Evolutionary conservation across 23 tunicate genomes (phyloP), one percentile per base, ranked within the genome.

Genomic region (Phallusia fumigata): DNA sequence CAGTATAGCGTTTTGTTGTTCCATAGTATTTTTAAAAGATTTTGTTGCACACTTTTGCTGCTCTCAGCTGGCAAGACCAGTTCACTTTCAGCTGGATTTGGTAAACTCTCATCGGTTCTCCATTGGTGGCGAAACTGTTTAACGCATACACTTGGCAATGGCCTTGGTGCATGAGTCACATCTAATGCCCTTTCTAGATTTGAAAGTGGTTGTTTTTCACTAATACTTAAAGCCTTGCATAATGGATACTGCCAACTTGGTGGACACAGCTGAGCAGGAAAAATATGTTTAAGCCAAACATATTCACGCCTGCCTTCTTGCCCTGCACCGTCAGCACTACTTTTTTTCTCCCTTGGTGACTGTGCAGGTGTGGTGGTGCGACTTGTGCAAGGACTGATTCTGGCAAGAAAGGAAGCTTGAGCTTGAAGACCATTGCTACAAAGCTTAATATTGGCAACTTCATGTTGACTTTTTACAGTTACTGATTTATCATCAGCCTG

Each of bases 51-150:
- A 5, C 31, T 32, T 15, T 18, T 15, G 5, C 12, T 2, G 18
- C 12, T 28, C 8, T 74, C 77, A 1, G 22, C 19, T 32, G 34
- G 73, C 31, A 52, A 28, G 18, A 35, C 32, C 16, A 58, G 13
- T 58, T 58, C 72, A 44, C 53, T 44, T 30, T 78, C 53, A 11
- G 21, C 64, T 0, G 49, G 18, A 32, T 80, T 52, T 2, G 30
- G 2, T 32, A 13, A 36, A 31, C 65, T 64, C 19, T 26, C 21
- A 49, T 58, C 34, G 0, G 65, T 51, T 77, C 90, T 86, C 96
- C 96, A 91, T 31, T 18, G 26, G 36, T 91, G 96, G 16, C 33
- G 52, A 73, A 82, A 91, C 58, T 81, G 96, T 33, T 86, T 86
- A 19, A 65, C 34, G 52, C 96, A 91, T 0, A 73, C 84, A 51